These are phyloP conservation scores for Ophraella communa DNA, from an alignment of 2,888 invertebrate genomes.

Conservation along the genomic window DNA sequence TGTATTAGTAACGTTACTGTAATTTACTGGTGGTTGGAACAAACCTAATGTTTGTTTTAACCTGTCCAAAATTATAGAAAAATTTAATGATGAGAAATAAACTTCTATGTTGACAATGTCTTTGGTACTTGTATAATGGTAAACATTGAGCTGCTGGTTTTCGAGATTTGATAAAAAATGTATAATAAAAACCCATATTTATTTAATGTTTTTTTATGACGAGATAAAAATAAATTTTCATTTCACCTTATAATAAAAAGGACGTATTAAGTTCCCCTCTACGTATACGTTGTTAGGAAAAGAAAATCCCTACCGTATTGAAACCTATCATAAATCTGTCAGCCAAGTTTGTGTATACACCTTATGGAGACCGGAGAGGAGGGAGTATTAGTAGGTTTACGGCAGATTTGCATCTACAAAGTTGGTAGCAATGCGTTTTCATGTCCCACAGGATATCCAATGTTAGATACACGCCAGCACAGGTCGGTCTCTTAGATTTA, in stretches of 20 bases:
- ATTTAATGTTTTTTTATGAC: background rate
- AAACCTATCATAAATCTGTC: conserved; percentile 56
- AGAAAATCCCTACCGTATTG: conserved; percentile 43
- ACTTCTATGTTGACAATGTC: no score
- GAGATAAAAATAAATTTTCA: background rate
- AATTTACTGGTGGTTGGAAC: no score
- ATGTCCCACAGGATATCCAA: conserved; percentile 51
- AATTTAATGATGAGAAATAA: no score
- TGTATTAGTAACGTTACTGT: no score
- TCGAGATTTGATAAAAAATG: background rate
- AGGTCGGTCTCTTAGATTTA: conserved; percentile 47
- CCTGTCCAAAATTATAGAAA: no score
- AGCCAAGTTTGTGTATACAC: conserved; percentile 50
- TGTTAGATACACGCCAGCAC: conserved; percentile 48
- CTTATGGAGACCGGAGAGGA: conserved; percentile 49
- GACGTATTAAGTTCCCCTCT: background rate
- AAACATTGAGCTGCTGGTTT: no score
- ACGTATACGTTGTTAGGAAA: background rate
- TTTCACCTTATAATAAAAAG: background rate
- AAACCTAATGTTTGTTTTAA: no score
- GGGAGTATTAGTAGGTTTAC: conserved; percentile 56
- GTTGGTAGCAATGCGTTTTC: conserved; percentile 54
- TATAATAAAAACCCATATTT: background rate
- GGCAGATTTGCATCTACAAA: conserved; percentile 57
- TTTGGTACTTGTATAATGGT: no score